Evolutionary conservation across 2,888 invertebrate species (phyloP).

Genomic region (Allygus modestus): DNA sequence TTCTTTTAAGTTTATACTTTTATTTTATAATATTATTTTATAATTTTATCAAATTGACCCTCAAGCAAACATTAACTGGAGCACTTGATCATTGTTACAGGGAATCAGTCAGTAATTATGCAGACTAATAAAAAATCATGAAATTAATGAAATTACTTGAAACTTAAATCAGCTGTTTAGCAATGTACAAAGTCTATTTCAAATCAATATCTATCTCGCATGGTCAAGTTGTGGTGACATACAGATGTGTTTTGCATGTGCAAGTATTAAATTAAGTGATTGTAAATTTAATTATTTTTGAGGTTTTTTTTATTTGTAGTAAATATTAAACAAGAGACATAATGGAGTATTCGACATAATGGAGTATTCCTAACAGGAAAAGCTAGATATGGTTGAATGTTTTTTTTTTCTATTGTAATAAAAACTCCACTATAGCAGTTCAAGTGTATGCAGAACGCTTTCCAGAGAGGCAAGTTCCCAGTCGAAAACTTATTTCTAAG

Average conservation of each 20-base stretch:
- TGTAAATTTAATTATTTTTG: not conserved
- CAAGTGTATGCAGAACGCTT: conserved; percentile 30
- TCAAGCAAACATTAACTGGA: too few species aligned
- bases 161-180: too few species aligned
- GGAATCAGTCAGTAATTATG: too few species aligned
- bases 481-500: conserved; percentile 16
- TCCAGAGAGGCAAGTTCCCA: conserved; percentile 36
- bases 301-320: not conserved
- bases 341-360: not conserved
- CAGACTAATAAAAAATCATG: too few species aligned
- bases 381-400: conserved; percentile 42
- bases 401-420: conserved; percentile 29
- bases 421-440: conserved; percentile 22
- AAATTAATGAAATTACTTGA: too few species aligned
- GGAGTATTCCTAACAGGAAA: conserved; percentile 28
- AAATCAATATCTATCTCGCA: not conserved
- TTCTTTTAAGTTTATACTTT: not conserved
- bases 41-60: too few species aligned
- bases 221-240: not conserved
- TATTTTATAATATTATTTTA: not conserved
- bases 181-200: too few species aligned
- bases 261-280: not conserved
- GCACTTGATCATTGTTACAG: too few species aligned
- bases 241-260: not conserved
- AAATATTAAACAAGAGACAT: not conserved